Evolutionary conservation across 2,797 vertebrate genomes (phyloP).

Genomic region (Nannoperca australis): DNA sequence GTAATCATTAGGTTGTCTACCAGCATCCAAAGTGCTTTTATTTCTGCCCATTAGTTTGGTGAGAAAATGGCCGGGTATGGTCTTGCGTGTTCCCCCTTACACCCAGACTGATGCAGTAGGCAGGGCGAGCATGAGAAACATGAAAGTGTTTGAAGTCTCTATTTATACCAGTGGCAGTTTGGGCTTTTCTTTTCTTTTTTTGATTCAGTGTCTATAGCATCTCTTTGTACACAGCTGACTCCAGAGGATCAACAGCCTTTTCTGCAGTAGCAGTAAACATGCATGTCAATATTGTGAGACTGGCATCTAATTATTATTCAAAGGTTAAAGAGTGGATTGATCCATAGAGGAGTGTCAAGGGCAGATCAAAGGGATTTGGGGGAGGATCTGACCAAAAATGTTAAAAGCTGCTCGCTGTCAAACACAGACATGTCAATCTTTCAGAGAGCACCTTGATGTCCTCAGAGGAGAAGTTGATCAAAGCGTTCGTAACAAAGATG

Average conservation of each 20-base stretch:
- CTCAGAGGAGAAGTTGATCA: slow-evolving; percentile 82
- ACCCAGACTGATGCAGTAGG: slow-evolving; percentile 66
- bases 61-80: slow-evolving; percentile 76
- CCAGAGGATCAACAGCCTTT: slow-evolving; percentile 54
- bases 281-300: slow-evolving; percentile 72
- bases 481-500: slow-evolving; percentile 80
- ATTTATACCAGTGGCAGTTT: slow-evolving; percentile 69
- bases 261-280: slow-evolving; percentile 57
- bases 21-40: slow-evolving; percentile 83
- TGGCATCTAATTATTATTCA: slow-evolving; percentile 78
- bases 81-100: slow-evolving; percentile 53
- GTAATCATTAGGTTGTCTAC: slow-evolving; percentile 86
- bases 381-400: slow-evolving; percentile 80
- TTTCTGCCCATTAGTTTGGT: slow-evolving; percentile 85
- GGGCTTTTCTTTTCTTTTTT: slow-evolving; percentile 23
- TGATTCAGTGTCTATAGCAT: slow-evolving; percentile 46
- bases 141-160: slow-evolving; percentile 71
- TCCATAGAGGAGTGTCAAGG: slow-evolving; percentile 80
- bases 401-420: slow-evolving; percentile 78
- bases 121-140: slow-evolving; percentile 63
- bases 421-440: slow-evolving; percentile 80
- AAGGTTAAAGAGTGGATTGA: slow-evolving; percentile 82
- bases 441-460: slow-evolving; percentile 81
- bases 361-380: slow-evolving; percentile 83
- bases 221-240: slow-evolving; percentile 61